Conservation (phyloP, 2,888 invertebrate species). For the Stictocephala bisonia region DNA sequence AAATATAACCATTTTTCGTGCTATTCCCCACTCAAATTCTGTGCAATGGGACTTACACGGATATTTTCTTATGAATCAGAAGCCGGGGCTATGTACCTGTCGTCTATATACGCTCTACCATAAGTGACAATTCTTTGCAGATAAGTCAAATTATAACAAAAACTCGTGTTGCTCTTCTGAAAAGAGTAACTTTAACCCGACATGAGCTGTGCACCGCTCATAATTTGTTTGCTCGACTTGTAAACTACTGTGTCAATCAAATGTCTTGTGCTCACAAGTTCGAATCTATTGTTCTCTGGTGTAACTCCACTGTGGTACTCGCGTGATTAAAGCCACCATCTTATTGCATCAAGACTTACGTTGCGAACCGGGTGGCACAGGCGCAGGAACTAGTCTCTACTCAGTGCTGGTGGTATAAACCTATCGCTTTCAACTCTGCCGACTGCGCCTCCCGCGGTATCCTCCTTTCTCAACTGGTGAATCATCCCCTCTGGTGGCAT, state of each 20-base stretch:
- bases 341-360: background rate
- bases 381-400: background rate
- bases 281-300: background rate
- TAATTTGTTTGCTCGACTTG: background rate
- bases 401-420: background rate
- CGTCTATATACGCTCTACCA: background rate
- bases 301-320: background rate
- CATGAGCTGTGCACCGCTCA: constrained; percentile 53
- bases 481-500: constrained; percentile 18
- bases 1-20: no score
- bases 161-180: constrained; percentile 45
- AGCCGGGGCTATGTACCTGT: constrained; percentile 21
- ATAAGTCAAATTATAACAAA: constrained; percentile 38
- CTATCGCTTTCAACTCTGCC: background rate
- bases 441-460: background rate
- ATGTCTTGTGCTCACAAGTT: background rate
- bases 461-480: background rate
- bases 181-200: constrained; percentile 53
- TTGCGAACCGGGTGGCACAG: background rate
- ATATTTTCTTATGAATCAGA: no score
- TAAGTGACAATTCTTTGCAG: background rate
- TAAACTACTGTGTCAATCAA: background rate
- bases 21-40: no score
- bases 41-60: no score
- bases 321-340: background rate